Evolutionary conservation across 2,888 invertebrate genomes (phyloP), one percentile per base, ranked within the genome.

Genomic region (Drosophila maculinotata): DNA sequence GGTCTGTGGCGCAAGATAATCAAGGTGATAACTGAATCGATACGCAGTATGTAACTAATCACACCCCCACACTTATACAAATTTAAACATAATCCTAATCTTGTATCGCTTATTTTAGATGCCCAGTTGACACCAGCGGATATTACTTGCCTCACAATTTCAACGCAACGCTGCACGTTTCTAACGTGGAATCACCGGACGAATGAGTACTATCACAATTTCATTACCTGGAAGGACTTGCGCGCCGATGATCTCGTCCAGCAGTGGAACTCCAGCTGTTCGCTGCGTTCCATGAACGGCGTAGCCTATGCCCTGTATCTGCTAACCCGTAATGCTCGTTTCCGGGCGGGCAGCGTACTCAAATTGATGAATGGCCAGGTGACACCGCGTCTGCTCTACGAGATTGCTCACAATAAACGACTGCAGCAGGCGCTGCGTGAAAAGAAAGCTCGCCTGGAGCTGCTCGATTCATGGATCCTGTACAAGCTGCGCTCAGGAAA

Each of bases 401-500:
- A 94, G 20, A 91, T 98, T 30, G 93, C 95, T 78, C 95, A 97
- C 84, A 93, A 96, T 63, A 92, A 94, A 9, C 93, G 93, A 42
- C 92, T 98, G 65, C 94, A 94, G 87, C 92, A 93, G 71, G 96
- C 95, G 1, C 92, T 95, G 4, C 90, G 92, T 67, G 92, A 92
- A 45, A 93, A 94, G 33, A 93, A 94, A 72, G 95, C 95, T 0
- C 93, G 95, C 90, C 96, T 97, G 91, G 97, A 98, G 5, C 96
- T 97, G 1, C 92, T 99, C 52, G 99, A 99, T 89, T 97, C 98
- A 0, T 99, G 98, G 98, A 93, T 99, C 45, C 90, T 98, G 52
- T 95, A 97, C 92, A 96, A 96, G 92, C 92, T 98, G 49, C 95
- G 90, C 10, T 89, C 89, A 7, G 91, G 91, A 6, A 84, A 86